Evolutionary conservation across 2,113 vertebrate genomes (phyloP), one percentile per base, ranked within the genome.

Genomic region (Bostrychus sinensis): DNA sequence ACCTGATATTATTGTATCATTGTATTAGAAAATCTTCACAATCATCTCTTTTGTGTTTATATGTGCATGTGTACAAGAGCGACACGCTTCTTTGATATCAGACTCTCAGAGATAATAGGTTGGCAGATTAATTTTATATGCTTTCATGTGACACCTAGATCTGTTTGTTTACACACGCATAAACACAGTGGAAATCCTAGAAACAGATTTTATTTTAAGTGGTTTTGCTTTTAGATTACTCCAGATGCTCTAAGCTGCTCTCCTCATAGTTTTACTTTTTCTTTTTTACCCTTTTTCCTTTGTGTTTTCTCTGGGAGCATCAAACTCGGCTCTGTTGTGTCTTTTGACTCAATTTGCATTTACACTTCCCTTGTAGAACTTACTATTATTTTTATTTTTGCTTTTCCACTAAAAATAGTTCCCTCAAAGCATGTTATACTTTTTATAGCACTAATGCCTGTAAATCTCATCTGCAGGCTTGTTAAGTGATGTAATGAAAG

Each of bases 391-490:
- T 41, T 51, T 58, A 16, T 13, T 61, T 46, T 66, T 26, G 46
- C 51, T 46, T 74, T 55, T 70, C 50, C 69, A 70, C 72, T 85
- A 87, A 83, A 88, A 81, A 77, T 75, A 78, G 78, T 78, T 81
- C 66, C 70, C 81, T 80, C 67, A 50, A 81, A 80, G 84, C 84
- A 54, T 72, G 78, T 66, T 66, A 36, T 20, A 25, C 48, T 48
- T 74, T 46, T 25, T 53, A 56, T 51, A 37, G 62, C 30, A 59
- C 22, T 68, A 56, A 62, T 75, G 55, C 71, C 62, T 57, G 65
- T 58, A 77, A 82, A 74, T 65, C 66, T 62, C 55, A 70, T 72
- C 83, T 82, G 67, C 72, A 77, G 77, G 66, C 53, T 34, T 34
- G 56, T 66, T 57, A 68, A 76, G 68, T 78, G 81, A 78, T 79